Conservation (phyloP, 2,888 invertebrate genomes). For the Drosophila meridionalis region DNA sequence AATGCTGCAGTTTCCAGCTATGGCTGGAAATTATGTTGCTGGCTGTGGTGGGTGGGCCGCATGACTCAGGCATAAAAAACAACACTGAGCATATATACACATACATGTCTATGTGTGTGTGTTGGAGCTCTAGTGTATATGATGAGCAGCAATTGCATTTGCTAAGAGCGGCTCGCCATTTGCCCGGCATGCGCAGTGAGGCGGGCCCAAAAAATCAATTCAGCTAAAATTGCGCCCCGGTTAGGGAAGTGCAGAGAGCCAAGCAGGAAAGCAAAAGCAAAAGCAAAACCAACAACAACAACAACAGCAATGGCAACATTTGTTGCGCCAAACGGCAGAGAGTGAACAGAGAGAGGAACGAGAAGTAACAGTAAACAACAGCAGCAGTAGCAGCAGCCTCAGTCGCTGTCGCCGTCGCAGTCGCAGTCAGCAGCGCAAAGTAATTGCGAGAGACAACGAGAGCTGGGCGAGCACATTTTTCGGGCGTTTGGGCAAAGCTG, state of each 20-base stretch:
- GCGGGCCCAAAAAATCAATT: slow-evolving; percentile 80
- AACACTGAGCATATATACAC: slow-evolving; percentile 6
- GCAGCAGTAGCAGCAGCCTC: slow-evolving; percentile 11
- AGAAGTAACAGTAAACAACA: slow-evolving; percentile 6
- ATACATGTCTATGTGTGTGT: not conserved
- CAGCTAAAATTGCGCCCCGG: slow-evolving; percentile 82
- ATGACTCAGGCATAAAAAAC: slow-evolving; percentile 54
- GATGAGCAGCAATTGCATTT: slow-evolving; percentile 53
- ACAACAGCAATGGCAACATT: slow-evolving; percentile 73
- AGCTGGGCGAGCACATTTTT: slow-evolving; percentile 15
- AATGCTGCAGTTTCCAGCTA: slow-evolving; percentile 58
- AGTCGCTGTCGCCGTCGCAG: slow-evolving; percentile 9
- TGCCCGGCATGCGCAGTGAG: slow-evolving; percentile 79
- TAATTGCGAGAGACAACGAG: slow-evolving; percentile 42
- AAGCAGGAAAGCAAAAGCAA: slow-evolving; percentile 24
- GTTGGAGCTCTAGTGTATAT: not conserved
- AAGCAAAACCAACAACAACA: slow-evolving; percentile 34
- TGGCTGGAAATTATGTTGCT: slow-evolving; percentile 39
- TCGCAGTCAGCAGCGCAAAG: slow-evolving; percentile 46
- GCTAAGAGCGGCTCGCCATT: slow-evolving; percentile 39
- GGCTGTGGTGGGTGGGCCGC: slow-evolving; percentile 36
- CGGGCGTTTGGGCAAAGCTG: slow-evolving; percentile 39
- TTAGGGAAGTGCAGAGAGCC: slow-evolving; percentile 66
- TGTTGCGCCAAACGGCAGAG: slow-evolving; percentile 64
- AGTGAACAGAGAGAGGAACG: slow-evolving; percentile 5